These are phyloP conservation scores for Holocentrus rufus DNA, from an alignment of 2,797 vertebrate species.

Conservation along the genomic window DNA sequence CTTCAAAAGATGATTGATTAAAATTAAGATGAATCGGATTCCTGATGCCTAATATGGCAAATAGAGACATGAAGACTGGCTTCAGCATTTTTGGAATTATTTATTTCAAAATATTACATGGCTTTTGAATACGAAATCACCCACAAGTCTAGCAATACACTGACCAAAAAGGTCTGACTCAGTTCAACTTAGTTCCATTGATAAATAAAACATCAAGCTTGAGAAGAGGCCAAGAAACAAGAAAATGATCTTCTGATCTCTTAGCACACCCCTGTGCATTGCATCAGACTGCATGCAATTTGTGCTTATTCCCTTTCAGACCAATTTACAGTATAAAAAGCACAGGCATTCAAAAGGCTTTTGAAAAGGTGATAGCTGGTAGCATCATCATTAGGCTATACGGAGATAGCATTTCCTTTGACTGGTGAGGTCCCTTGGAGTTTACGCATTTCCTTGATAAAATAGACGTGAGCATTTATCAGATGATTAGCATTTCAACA, in stretches of 20 bases:
- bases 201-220: constrained; percentile 73
- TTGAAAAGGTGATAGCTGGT: constrained; percentile 24
- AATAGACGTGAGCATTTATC: constrained; percentile 22
- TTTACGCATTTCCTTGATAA: background rate
- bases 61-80: constrained; percentile 42
- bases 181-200: constrained; percentile 45
- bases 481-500: constrained; percentile 14
- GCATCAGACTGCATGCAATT: constrained; percentile 45
- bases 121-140: constrained; percentile 52
- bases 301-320: constrained; percentile 42
- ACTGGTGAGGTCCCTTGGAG: background rate
- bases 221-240: constrained; percentile 32
- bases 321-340: constrained; percentile 13
- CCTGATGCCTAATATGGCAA: constrained; percentile 37
- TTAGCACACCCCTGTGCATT: constrained; percentile 37
- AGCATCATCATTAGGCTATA: constrained; percentile 36
- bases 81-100: constrained; percentile 61
- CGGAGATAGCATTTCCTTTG: constrained; percentile 26
- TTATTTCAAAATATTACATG: constrained; percentile 70
- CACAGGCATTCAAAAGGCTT: constrained; percentile 18
- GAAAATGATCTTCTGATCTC: constrained; percentile 41
- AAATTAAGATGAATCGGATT: constrained; percentile 63
- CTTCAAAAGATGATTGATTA: constrained; percentile 69
- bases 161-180: constrained; percentile 45
- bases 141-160: constrained; percentile 28